Base-by-base conservation (phyloP, 2,113 vertebrate genomes). In the Conger conger region DNA sequence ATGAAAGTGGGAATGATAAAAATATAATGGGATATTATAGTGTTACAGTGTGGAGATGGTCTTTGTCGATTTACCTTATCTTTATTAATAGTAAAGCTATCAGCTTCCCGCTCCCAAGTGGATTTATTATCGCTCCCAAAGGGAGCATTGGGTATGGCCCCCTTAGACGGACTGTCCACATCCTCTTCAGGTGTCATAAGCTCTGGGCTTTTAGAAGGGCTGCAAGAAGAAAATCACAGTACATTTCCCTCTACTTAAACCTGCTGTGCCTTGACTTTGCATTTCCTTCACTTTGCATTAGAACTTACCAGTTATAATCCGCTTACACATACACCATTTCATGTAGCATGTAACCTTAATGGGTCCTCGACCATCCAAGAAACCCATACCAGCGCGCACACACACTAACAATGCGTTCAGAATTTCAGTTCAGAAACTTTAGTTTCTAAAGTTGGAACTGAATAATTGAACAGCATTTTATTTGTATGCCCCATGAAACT, bases 1-100 rank as follows among this genome's bases (percentile, higher is more conserved):
- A 35, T 60, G 40, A 27, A 53, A 81, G 81, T 78, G 45, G 80
- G 9, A n/a, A 30, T 76, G 68, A 33, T 13, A 78, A 13, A 83
- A 68, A 9, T 7, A 30, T 76, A 16, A 50, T 9, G 38, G 30
- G 37, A 84, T 11, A 9, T 40, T 27, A 80, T 35, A 78, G n/a
- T 63, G 73, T 57, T 16, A 79, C 53, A 16, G 17, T 36, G 60
- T 30, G 33, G n/a, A 35, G 68, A 53, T 73, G 60, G 60, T 73
- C 86, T 90, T 88, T 87, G 76, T 86, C 45, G 87, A 89, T 91
- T 92, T 90, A 95, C 94, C 94, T 93, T 92, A 77, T 94, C 88
- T 85, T 89, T 89, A 83, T 60, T 80, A 86, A 81, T 63, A 82
- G 83, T 76, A 54, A 82, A 77, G 85, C 45, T 87, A 88, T 79